Evolutionary conservation across 2,797 vertebrate genomes (phyloP).

Genomic region (Enteromius treurensis): DNA sequence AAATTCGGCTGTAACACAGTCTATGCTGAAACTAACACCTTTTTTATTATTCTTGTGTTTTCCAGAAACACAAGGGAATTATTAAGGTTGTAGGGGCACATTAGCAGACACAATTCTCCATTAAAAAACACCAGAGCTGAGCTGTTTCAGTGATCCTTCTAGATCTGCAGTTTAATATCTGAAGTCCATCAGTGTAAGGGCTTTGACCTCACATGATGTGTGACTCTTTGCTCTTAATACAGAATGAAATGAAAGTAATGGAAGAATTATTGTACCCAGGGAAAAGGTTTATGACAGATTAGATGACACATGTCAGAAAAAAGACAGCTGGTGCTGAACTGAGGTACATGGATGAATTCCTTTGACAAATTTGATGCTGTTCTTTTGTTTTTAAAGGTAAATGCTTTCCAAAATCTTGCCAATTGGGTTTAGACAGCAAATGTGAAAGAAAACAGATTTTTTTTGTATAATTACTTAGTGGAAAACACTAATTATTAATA

Average conservation of each 20-base stretch:
- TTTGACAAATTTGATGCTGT: slow-evolving; percentile 58
- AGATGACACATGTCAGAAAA: slow-evolving; percentile 50
- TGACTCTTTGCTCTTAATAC: slow-evolving; percentile 43
- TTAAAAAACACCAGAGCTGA: slow-evolving; percentile 22
- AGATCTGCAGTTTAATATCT: slow-evolving; percentile 42
- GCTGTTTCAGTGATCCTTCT: slow-evolving; percentile 27
- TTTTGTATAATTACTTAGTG: background rate
- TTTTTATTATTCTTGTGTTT: slow-evolving; percentile 55
- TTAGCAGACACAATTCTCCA: slow-evolving; percentile 21
- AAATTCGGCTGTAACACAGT: slow-evolving; percentile 46
- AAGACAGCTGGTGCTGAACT: slow-evolving; percentile 29
- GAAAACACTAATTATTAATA: background rate
- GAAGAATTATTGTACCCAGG: slow-evolving; percentile 46
- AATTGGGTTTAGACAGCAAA: slow-evolving; percentile 16
- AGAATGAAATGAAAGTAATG: slow-evolving; percentile 49
- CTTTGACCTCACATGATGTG: slow-evolving; percentile 51
- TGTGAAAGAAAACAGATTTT: background rate
- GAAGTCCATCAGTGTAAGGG: slow-evolving; percentile 41
- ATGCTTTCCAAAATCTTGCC: slow-evolving; percentile 39
- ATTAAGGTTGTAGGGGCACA: slow-evolving; percentile 40
- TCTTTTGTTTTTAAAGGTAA: slow-evolving; percentile 48
- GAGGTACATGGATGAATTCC: slow-evolving; percentile 53
- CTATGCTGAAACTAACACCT: slow-evolving; percentile 45
- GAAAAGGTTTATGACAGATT: slow-evolving; percentile 55
- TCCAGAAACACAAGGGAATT: slow-evolving; percentile 42